phyloP scores from a whole-genome alignment of 1,140 invertebrate species.

The Acyrthosiphon pisum region DNA sequence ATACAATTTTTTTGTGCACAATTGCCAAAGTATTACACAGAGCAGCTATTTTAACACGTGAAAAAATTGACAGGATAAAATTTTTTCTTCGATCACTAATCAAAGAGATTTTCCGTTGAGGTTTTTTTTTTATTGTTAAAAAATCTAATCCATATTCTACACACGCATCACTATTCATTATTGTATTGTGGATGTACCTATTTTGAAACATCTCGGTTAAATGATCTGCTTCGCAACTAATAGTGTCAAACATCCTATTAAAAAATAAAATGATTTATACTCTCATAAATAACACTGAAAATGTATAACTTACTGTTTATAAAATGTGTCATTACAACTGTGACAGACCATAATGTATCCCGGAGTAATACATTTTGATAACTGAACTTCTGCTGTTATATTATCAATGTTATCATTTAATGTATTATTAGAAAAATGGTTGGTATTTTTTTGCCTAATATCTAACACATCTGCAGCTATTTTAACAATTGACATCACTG shows the following conservation, averaged over 20 bases:
- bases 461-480: slow-evolving; percentile 83
- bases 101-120: slow-evolving; percentile 57
- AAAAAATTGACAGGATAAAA: slow-evolving; percentile 45
- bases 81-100: slow-evolving; percentile 13
- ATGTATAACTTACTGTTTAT: slow-evolving; percentile 59
- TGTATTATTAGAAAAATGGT: slow-evolving; percentile 17
- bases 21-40: slow-evolving; percentile 77
- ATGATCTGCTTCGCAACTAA: slow-evolving; percentile 70
- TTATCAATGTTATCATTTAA: not conserved
- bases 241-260: slow-evolving; percentile 70
- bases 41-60: slow-evolving; percentile 73
- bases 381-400: not conserved
- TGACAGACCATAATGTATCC: slow-evolving; percentile 75
- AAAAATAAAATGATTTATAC: slow-evolving; percentile 61
- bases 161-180: slow-evolving; percentile 69
- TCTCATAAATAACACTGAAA: not conserved
- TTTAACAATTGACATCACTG: slow-evolving; percentile 86
- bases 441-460: slow-evolving; percentile 63
- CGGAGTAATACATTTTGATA: slow-evolving; percentile 67
- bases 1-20: slow-evolving; percentile 72
- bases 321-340: slow-evolving; percentile 70
- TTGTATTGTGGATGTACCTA: slow-evolving; percentile 66
- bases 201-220: slow-evolving; percentile 68
- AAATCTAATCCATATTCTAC: slow-evolving; percentile 69
- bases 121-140: slow-evolving; percentile 65